A percentile compares a stretch with the other conserved stretches of the same genome.
These are phyloP conservation scores for Pelusios castaneus DNA, from an alignment of 2,113 vertebrate species.

Conservation along the genomic window DNA sequence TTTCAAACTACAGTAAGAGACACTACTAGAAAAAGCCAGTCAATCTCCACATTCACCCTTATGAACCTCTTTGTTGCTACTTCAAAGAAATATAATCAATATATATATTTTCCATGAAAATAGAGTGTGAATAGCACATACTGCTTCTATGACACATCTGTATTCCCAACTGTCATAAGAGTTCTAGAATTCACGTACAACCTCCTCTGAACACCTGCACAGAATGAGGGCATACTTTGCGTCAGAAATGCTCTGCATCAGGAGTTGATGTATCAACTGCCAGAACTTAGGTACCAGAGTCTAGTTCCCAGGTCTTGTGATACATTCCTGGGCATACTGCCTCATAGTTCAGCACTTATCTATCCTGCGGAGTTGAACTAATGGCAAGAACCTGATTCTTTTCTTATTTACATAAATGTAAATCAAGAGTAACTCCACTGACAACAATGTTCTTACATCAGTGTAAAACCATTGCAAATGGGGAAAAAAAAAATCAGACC, in stretches of 20 bases:
- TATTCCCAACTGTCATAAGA: neutral
- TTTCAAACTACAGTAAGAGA: neutral
- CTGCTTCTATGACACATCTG: neutral
- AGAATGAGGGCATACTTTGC: neutral
- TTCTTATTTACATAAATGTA: neutral
- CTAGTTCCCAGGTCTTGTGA: neutral
- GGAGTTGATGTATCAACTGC: neutral
- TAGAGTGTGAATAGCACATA: neutral
- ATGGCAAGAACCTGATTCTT: constrained; percentile 8
- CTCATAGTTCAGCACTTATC: too few relatives aligned
- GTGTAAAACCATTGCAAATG: neutral
- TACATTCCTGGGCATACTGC: neutral
- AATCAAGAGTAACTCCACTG: neutral
- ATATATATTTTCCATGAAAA: neutral
- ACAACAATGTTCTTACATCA: neutral
- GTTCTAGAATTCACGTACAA: too few relatives aligned
- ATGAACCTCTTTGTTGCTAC: neutral
- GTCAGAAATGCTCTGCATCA: neutral
- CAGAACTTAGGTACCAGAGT: neutral
- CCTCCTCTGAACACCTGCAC: neutral
- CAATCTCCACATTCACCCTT: neutral
- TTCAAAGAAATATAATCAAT: neutral
- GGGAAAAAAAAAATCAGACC: neutral
- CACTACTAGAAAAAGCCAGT: neutral
- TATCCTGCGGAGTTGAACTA: too few relatives aligned